Evolutionary conservation across 2,888 invertebrate species (phyloP), one percentile per base, ranked within the genome.

Genomic region (Thyatira batis): DNA sequence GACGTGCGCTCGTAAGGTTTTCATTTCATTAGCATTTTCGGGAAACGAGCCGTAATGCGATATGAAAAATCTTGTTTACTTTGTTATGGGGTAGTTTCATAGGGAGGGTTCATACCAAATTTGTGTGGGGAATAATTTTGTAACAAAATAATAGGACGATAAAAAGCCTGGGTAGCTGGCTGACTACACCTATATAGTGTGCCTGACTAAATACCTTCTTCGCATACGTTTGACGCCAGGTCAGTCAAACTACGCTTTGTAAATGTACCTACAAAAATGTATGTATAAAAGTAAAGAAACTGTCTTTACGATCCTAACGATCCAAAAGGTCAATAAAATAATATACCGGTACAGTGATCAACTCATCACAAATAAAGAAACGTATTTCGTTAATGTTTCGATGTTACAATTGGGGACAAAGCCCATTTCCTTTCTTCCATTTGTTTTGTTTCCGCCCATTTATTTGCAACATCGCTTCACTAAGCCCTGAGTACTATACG

Each of bases 11-110:
- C 49, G 54, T 57, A 63, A 65, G 57, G 56, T 51, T 61, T 54
- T 56, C 53, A 61, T 65, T 70, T 65, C 57, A 65, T 70, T 67
- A 65, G 50, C 52, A 45, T 45, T 49, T 53, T 17, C 10, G 28
- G 55, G 46, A 56, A 51, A 44, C 20, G 39, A 48, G 45, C 50
- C 25, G 51, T 13, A 23, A 17, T 48, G 13, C 13, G 3, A 27
- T 46, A 25, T 25, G 23, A 25, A 46, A 45, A 48, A 20, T 13
- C 9, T 48, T 27, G 13, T 48, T 27, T 28, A 27, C 27, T 6
- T 27, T 48, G 10, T 27, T 17, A 20, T 25, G 5, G 10, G 28
- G 25, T 48, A 46, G 17, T 39, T 11, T 39, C 17, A 6, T 17
- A 39, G 4, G 33, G 33, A 39, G 23, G 23, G 3, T 39, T 39